Evolutionary conservation across 1,140 invertebrate species (phyloP), one percentile per base, ranked within the genome.

Genomic region (Drosophila hydei): DNA sequence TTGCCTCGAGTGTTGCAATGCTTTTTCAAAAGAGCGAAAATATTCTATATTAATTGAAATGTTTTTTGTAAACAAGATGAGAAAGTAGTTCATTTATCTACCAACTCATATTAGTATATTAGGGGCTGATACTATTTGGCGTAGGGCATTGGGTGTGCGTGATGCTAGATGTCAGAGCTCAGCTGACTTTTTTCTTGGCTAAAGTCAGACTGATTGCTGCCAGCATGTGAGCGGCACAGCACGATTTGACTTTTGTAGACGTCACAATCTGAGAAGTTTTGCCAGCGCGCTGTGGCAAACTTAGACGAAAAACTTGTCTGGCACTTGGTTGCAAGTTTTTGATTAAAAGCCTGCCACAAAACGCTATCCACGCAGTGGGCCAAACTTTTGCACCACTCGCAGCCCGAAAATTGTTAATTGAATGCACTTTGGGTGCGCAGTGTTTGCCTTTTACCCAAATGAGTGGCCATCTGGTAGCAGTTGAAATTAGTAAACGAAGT

Each of bases 221-320:
- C 69, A 69, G 72, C 51, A 73, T 69, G 42, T 65, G 50, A 51
- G 47, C 21, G 56, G 45, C 42, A 40, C 48, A 43, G 75, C 79
- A 84, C 72, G 77, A 85, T 85, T 84, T 85, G 79, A 85, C 79
- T 84, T 84, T 84, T 79, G 76, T 80, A 63, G 72, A 84, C 80
- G 79, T 83, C 80, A 83, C 80, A 83, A 83, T 85, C 85, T 65
- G 72, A 67, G 75, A 79, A 84, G 77, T 76, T 87, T 87, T 33
- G 59, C 72, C 45, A 77, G 54, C 61, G 54, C 61, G 58, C 75
- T 77, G 54, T 43, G 36, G 59, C 62, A 84, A 84, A 80, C 78
- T 84, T 87, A 62, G 64, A 58, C 50, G 40, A 69, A 72, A 77
- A 84, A 87, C 60, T 87, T 87, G 42, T 62, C 69, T 62, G 63